These are phyloP conservation scores for Tetropium fuscum DNA, from an alignment of 2,888 invertebrate species.

Conservation along the genomic window DNA sequence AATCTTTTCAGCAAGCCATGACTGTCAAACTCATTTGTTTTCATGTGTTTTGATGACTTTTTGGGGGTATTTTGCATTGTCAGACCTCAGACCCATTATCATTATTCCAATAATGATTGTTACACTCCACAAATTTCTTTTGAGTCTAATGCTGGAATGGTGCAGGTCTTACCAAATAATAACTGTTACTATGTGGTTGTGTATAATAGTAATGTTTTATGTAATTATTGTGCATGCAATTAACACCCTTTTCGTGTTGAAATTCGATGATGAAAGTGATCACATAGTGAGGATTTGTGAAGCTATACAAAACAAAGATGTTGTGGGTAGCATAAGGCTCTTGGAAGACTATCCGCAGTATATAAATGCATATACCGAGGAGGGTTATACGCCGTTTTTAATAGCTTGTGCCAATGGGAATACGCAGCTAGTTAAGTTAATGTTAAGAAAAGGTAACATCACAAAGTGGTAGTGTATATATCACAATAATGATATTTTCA, in stretches of 20 bases:
- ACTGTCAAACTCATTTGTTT: no score
- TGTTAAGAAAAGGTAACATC: constrained; percentile 51
- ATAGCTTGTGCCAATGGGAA: constrained; percentile 56
- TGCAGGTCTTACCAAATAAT: constrained; percentile 31
- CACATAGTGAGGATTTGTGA: constrained; percentile 29
- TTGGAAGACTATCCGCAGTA: constrained; percentile 45
- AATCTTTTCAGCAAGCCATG: no score
- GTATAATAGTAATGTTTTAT: constrained; percentile 21
- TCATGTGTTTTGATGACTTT: no score
- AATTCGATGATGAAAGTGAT: constrained; percentile 14
- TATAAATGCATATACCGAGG: constrained; percentile 43
- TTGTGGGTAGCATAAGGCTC: constrained; percentile 39
- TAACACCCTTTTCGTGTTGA: no score
- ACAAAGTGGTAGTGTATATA: no score
- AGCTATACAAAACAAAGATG: constrained; percentile 37
- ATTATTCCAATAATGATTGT: not conserved
- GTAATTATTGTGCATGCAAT: constrained; percentile 6
- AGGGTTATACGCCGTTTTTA: constrained; percentile 52
- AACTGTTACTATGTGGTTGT: constrained; percentile 32
- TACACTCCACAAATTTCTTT: constrained; percentile 22
- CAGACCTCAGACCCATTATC: not conserved
- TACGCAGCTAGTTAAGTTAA: constrained; percentile 53
- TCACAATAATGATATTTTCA: constrained; percentile 23
- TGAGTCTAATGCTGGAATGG: constrained; percentile 29
- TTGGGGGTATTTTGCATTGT: no score